Evolutionary conservation across 2,888 invertebrate genomes (phyloP).

Genomic region (Gisinianus flammeolus): DNA sequence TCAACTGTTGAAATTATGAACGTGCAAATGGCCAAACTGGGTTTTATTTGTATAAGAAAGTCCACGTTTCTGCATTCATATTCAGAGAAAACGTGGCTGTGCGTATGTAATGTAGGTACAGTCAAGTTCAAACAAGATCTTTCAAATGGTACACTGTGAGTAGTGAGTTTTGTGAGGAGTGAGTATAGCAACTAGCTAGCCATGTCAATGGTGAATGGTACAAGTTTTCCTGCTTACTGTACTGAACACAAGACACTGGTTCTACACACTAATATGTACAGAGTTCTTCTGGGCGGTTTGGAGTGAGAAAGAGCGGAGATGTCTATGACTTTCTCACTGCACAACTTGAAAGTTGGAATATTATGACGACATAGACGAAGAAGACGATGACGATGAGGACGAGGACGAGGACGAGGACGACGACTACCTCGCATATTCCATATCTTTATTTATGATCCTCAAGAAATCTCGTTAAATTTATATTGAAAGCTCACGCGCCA

Average conservation of each 20-base stretch:
- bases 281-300: not conserved
- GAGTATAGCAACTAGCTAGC: no score
- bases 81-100: not conserved
- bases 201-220: not conserved
- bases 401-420: not conserved
- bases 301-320: not conserved
- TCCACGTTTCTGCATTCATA: no score
- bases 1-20: no score
- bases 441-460: conserved; percentile 31
- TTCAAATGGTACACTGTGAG: not conserved
- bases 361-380: not conserved
- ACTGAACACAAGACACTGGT: not conserved
- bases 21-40: no score
- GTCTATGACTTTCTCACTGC: no score
- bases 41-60: no score
- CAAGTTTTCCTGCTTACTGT: not conserved
- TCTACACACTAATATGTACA: not conserved
- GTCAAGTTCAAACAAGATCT: not conserved
- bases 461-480: conserved; percentile 37
- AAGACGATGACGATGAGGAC: not conserved
- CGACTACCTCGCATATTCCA: not conserved
- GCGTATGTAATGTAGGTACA: not conserved
- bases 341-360: not conserved
- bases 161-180: no score
- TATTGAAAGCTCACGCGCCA: conserved; percentile 35